phyloP scores from a whole-genome alignment of 1,140 invertebrate species.

The Brachionus rubens region DNA sequence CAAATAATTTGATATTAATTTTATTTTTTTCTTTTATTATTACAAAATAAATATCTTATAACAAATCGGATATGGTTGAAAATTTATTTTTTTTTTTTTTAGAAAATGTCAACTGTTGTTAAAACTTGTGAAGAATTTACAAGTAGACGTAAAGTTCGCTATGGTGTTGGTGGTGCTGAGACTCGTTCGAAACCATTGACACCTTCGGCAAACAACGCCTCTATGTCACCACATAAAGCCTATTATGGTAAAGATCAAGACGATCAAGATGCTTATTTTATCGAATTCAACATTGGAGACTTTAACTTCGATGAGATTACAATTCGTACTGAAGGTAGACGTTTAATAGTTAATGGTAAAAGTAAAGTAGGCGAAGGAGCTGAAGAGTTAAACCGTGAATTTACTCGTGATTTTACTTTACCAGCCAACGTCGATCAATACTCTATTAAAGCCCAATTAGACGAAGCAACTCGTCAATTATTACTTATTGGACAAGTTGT shows the following conservation, averaged over 20 bases:
- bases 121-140: constrained; percentile 33
- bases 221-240: constrained; percentile 6
- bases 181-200: background rate
- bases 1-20: too few species aligned
- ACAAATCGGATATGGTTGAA: too few species aligned
- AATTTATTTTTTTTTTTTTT: background rate
- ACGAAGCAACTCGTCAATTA: constrained; percentile 28
- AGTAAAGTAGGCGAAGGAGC: background rate
- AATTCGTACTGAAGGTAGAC: constrained; percentile 31
- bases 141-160: constrained; percentile 19
- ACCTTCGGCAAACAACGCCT: background rate
- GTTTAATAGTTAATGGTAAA: constrained; percentile 13
- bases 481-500: constrained; percentile 13
- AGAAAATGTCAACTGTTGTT: constrained; percentile 4
- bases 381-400: constrained; percentile 12
- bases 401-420: constrained; percentile 18
- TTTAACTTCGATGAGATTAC: constrained; percentile 41
- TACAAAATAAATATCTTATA: too few species aligned
- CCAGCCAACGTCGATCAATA: constrained; percentile 34
- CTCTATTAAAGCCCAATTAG: constrained; percentile 23
- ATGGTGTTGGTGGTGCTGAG: background rate
- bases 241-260: constrained; percentile 42
- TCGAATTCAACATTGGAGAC: constrained; percentile 41
- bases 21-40: too few species aligned
- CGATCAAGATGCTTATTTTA: background rate